phyloP scores from a whole-genome alignment of 2,113 vertebrate genomes.

The Pteruthius melanotis region DNA sequence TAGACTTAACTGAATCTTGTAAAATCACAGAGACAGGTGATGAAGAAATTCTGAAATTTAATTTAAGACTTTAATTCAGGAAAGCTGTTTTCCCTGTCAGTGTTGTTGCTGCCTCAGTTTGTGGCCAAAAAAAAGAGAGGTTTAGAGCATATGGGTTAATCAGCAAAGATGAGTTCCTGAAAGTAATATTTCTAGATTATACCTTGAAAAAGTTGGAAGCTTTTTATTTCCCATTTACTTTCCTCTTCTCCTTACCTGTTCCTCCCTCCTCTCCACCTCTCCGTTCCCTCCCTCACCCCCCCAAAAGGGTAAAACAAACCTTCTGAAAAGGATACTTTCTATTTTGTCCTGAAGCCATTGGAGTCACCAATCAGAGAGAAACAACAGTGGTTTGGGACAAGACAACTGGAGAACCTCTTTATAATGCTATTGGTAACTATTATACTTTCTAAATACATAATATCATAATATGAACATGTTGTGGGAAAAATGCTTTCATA shows the following conservation, averaged over 20 bases:
- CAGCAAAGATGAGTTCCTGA: background rate
- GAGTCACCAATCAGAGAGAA: conserved; percentile 97
- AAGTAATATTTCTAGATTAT: background rate
- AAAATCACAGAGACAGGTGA: background rate
- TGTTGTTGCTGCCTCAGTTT: background rate
- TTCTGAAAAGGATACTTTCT: conserved; percentile 44
- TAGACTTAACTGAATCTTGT: background rate
- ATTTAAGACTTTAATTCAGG: background rate
- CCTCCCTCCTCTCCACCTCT: conserved; percentile 16
- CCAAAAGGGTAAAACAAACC: conserved; percentile 39
- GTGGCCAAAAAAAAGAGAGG: background rate
- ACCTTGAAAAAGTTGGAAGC: background rate
- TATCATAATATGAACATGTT: background rate
- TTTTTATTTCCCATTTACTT: conserved; percentile 47
- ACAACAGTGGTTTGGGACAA: conserved; percentile 97
- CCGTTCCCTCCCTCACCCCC: background rate
- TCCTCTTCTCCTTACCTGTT: conserved; percentile 46
- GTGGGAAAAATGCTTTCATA: background rate
- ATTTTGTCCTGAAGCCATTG: conserved; percentile 82
- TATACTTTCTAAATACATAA: background rate
- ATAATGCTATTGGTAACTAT: conserved; percentile 90
- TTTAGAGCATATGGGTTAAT: background rate
- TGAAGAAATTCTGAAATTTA: background rate
- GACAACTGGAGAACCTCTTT: conserved; percentile 90
- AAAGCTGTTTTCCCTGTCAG: background rate